Evolutionary conservation across 2,797 vertebrate genomes (phyloP).

Genomic region (Sebastiscus tertius): DNA sequence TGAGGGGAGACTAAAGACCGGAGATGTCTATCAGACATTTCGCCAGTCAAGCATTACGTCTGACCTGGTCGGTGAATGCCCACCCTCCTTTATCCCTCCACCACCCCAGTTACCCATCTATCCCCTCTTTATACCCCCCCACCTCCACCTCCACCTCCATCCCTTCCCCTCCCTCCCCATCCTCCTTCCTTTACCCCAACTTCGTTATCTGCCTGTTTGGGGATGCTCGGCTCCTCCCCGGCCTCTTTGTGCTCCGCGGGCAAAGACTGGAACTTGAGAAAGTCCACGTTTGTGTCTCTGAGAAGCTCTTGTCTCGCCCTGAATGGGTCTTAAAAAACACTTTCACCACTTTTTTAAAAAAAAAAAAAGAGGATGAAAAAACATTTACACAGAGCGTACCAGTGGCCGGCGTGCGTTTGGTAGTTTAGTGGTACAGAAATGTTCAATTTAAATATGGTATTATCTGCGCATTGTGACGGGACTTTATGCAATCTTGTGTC

Average conservation of each 20-base stretch:
- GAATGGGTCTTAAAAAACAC: conserved; percentile 54
- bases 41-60: conserved; percentile 72
- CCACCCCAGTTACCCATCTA: conserved; percentile 5
- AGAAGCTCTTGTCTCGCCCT: conserved; percentile 57
- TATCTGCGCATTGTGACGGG: not conserved
- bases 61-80: conserved; percentile 72
- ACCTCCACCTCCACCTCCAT: not conserved
- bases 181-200: conserved; percentile 14
- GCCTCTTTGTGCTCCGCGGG: conserved; percentile 56
- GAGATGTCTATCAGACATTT: conserved; percentile 77
- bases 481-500: not conserved
- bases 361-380: not conserved
- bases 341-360: conserved; percentile 23
- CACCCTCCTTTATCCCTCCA: conserved; percentile 12
- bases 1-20: conserved; percentile 63
- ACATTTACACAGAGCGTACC: not conserved
- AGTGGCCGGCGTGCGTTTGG: too few relatives aligned
- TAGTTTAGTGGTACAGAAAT: not conserved
- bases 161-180: not conserved
- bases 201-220: conserved; percentile 58
- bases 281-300: conserved; percentile 65
- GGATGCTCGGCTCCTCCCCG: conserved; percentile 62
- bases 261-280: conserved; percentile 76
- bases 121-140: conserved; percentile 9
- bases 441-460: not conserved